Percentiles rank a stretch among this genome's conserved stretches.
Conservation (phyloP, 2,888 invertebrate genomes). For the Oscheius sp. region DNA sequence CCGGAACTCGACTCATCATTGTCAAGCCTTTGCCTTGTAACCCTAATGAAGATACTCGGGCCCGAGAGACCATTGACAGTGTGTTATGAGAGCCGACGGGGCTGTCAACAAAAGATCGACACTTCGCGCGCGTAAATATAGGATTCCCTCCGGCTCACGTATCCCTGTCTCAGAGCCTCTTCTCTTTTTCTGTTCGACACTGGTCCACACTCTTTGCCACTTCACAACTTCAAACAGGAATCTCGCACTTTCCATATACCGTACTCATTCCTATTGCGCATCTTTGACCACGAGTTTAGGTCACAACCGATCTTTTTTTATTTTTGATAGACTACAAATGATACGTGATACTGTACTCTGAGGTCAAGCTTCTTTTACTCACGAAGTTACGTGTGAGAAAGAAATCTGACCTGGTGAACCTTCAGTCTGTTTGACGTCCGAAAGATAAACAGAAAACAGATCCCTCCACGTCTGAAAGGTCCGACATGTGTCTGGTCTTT, state of each 20-base stretch:
- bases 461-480: too few species aligned
- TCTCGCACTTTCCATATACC: too few species aligned
- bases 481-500: too few species aligned
- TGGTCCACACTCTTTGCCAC: not conserved
- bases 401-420: too few species aligned
- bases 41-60: not conserved
- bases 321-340: too few species aligned
- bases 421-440: not conserved
- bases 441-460: not conserved
- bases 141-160: constrained; percentile 33
- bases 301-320: too few species aligned
- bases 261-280: too few species aligned
- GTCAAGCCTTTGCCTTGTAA: constrained; percentile 31
- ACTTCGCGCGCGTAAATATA: constrained; percentile 38
- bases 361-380: too few species aligned
- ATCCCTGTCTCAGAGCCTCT: constrained; percentile 5
- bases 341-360: too few species aligned
- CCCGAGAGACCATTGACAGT: not conserved
- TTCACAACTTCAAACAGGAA: constrained; percentile 1
- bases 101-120: constrained; percentile 32
- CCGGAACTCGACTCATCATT: constrained; percentile 25
- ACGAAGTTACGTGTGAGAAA: too few species aligned
- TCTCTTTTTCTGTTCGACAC: constrained; percentile 9
- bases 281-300: too few species aligned
- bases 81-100: constrained; percentile 12